Evolutionary conservation across 2,113 vertebrate genomes (phyloP), one percentile per base, ranked within the genome.

Genomic region (Rhegmatorhina hoffmannsi): DNA sequence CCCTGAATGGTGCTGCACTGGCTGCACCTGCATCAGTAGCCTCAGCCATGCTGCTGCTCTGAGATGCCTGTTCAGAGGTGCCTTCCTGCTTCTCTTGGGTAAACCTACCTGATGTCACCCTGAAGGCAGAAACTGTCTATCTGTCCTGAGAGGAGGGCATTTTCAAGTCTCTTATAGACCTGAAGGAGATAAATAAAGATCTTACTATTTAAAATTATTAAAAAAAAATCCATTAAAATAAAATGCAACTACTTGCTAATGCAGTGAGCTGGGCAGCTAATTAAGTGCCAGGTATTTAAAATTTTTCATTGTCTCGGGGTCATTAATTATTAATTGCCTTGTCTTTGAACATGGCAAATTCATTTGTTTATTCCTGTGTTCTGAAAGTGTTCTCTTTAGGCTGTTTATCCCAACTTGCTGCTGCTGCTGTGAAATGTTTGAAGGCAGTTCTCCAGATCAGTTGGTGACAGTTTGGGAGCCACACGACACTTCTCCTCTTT

Each of bases 261-360:
- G 1, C n/a, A 68, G 31, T 49, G 34, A 81, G 11, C 33, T 53
- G n/a, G 80, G n/a, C 73, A 69, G 60, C n/a, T 70, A 81, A 89
- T 83, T 88, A 87, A 87, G 20, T 82, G 49, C 28, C 62, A 78
- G 49, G 46, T 78, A 88, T 75, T 94, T 90, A 1, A 78, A 89
- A 60, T 90, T 69, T 43, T 93, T 36, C 4, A 1, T 89, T 93
- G 75, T 90, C 85, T 90, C 49, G 11, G 44, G 34, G 20, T 84
- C 52, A 64, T 95, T 68, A 89, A 93, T 90, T 93, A 78, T 96
- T 92, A 72, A 93, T 75, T 74, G 6, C n/a, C 49, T 75, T 34
- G 44, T 58, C 90, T 96, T 93, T 95, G 94, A 96, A 90, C 80
- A 50, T 16, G 76, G 59, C 62, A 90, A 69, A 75, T 87, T 72